Evolutionary conservation across 1,140 invertebrate genomes (phyloP).

Genomic region (Lepidurus arcticus): DNA sequence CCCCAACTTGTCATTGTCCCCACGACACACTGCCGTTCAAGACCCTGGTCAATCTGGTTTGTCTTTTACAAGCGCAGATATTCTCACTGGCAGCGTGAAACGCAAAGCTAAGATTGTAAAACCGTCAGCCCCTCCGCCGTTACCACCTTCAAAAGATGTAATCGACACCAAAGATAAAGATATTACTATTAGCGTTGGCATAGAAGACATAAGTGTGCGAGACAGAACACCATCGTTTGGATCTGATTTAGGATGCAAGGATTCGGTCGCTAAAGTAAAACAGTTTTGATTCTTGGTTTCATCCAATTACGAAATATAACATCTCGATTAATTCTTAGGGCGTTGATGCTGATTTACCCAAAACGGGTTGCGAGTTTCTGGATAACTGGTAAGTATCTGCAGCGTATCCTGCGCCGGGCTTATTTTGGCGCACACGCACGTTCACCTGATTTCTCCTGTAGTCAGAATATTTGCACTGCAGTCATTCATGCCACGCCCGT

Average conservation of each 20-base stretch:
- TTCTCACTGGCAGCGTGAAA: conserved; percentile 20
- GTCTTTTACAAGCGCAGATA: conserved; percentile 34
- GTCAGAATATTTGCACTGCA: background rate
- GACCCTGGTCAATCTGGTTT: conserved; percentile 35
- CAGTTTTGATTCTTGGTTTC: conserved; percentile 34
- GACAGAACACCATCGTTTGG: conserved; percentile 40
- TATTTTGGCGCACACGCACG: no score
- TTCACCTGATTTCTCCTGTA: background rate
- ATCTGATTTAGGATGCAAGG: conserved; percentile 40
- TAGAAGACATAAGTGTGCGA: background rate
- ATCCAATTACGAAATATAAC: conserved; percentile 41
- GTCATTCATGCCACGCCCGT: background rate
- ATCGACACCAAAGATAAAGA: background rate
- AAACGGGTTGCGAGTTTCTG: conserved; percentile 67
- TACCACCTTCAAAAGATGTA: conserved; percentile 35
- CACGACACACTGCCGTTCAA: conserved; percentile 35
- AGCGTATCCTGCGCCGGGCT: no score
- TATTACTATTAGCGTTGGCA: background rate
- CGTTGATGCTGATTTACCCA: conserved; percentile 51
- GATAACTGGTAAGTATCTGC: conserved; percentile 57
- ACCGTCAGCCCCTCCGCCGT: conserved; percentile 43
- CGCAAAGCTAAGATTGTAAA: conserved; percentile 39
- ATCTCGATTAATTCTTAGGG: conserved; percentile 27
- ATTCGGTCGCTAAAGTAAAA: conserved; percentile 39
- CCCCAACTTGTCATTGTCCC: conserved; percentile 42